A percentile compares a stretch with the other conserved stretches of the same genome.
Conservation (phyloP, 2,888 invertebrate genomes). For the Drosophila incognita region DNA sequence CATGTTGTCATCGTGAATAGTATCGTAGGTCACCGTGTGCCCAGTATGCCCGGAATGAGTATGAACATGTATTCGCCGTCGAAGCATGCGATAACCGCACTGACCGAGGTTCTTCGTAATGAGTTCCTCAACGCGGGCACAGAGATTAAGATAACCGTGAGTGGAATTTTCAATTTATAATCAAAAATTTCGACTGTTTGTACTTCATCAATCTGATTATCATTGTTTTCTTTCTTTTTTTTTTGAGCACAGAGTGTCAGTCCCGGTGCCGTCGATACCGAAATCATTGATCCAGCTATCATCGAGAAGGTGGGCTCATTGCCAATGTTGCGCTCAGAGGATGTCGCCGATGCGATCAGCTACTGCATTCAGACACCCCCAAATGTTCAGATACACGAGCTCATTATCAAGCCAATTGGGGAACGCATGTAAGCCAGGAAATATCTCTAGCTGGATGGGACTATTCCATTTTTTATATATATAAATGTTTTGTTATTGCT, state of each 20-base stretch:
- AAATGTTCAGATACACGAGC: too few species aligned
- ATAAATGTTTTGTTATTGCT: too few species aligned
- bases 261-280: slow-evolving; percentile 79
- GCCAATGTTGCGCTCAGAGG: too few species aligned
- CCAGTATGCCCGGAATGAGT: slow-evolving; percentile 65
- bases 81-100: slow-evolving; percentile 83
- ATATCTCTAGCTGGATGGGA: too few species aligned
- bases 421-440: too few species aligned
- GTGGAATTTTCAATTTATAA: slow-evolving; percentile 4
- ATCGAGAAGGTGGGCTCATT: rapidly evolving
- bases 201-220: background rate
- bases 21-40: slow-evolving; percentile 82
- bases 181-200: background rate
- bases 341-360: too few species aligned
- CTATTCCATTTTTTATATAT: too few species aligned
- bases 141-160: slow-evolving; percentile 79
- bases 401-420: too few species aligned
- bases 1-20: slow-evolving; percentile 86
- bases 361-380: too few species aligned
- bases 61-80: slow-evolving; percentile 82
- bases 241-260: slow-evolving; percentile 74
- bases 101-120: slow-evolving; percentile 83
- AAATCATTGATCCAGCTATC: slow-evolving; percentile 47
- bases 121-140: slow-evolving; percentile 77
- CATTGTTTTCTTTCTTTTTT: background rate